A percentile compares a stretch with the other conserved stretches of the same genome.
phyloP scores from a whole-genome alignment of 2,888 invertebrate species.

The Epistrophe grossulariae region DNA sequence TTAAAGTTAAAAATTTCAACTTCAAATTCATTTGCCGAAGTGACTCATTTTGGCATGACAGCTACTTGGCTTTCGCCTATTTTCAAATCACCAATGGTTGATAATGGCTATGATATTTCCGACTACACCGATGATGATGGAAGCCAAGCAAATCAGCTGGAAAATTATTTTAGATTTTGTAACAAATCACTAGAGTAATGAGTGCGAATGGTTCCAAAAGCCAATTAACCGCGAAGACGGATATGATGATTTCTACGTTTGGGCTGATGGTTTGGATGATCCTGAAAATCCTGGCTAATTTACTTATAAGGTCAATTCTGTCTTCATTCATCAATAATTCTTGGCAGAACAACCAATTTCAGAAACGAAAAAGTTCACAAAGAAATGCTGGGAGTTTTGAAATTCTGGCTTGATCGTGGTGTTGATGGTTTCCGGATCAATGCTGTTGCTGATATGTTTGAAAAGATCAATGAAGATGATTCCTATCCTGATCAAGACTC shows the following conservation, averaged over 20 bases:
- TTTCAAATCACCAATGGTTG: constrained; percentile 89
- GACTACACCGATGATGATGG: constrained; percentile 87
- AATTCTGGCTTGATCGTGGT: constrained; percentile 90
- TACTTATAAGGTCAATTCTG: too few relatives aligned
- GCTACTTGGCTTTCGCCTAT: constrained; percentile 91
- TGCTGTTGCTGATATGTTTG: constrained; percentile 86
- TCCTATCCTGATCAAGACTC: constrained; percentile 84
- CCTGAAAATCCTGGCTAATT: constrained; percentile 67
- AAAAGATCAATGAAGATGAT: constrained; percentile 81
- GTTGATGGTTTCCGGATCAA: constrained; percentile 91
- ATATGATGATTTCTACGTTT: constrained; percentile 91
- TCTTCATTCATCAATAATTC: constrained; percentile 88
- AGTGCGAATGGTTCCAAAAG: constrained; percentile 93
- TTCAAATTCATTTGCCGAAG: too few relatives aligned
- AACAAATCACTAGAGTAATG: constrained; percentile 91
- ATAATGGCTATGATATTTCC: constrained; percentile 91
- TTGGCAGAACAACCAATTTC: constrained; percentile 89
- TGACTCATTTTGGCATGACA: too few relatives aligned
- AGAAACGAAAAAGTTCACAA: constrained; percentile 87
- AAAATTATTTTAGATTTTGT: constrained; percentile 87
- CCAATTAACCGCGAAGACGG: constrained; percentile 87
- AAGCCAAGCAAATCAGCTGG: constrained; percentile 84
- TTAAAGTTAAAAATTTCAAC: too few relatives aligned
- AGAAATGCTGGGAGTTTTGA: constrained; percentile 87
- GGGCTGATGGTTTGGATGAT: constrained; percentile 86